phyloP scores from a whole-genome alignment of 2,888 invertebrate genomes.

The Nomada ruficornis region DNA sequence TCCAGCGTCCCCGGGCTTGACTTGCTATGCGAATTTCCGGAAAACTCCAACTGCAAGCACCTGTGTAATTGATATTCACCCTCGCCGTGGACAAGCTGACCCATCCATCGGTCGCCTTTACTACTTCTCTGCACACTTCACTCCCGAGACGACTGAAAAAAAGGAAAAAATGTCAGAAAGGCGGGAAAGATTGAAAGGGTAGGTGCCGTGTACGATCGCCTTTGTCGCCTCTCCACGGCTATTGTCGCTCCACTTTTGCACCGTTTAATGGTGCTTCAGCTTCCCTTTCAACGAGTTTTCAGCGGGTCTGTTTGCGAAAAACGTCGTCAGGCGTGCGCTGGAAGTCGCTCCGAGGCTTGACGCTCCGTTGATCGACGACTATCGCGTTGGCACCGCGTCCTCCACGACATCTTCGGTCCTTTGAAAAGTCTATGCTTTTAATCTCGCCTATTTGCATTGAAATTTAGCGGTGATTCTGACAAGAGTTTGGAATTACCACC shows the following conservation, averaged over 20 bases:
- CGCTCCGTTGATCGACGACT: conserved; percentile 44
- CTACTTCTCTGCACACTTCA: conserved; percentile 8
- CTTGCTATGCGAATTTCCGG: conserved; percentile 84
- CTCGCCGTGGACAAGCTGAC: conserved; percentile 22
- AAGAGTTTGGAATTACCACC: no score
- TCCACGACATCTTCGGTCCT: no score
- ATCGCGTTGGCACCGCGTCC: not conserved
- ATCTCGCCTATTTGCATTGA: not conserved
- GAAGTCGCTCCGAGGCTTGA: conserved; percentile 17
- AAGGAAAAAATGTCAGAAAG: conserved; percentile 28
- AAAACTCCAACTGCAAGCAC: conserved; percentile 78
- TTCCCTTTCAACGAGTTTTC: conserved; percentile 58
- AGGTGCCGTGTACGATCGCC: conserved; percentile 48
- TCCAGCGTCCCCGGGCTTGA: conserved; percentile 80
- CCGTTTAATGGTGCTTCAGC: conserved; percentile 66
- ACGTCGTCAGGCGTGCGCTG: conserved; percentile 19
- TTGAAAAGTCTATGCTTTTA: not conserved
- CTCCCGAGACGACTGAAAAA: conserved; percentile 7
- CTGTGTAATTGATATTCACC: conserved; percentile 82
- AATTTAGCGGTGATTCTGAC: no score
- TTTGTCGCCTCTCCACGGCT: conserved; percentile 60
- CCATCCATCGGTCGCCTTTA: not conserved
- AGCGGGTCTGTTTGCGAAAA: conserved; percentile 25
- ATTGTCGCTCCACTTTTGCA: conserved; percentile 62
- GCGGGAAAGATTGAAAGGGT: conserved; percentile 16